Base-by-base conservation (phyloP, 2,797 vertebrate species). In the Oreochromis mossambicus region DNA sequence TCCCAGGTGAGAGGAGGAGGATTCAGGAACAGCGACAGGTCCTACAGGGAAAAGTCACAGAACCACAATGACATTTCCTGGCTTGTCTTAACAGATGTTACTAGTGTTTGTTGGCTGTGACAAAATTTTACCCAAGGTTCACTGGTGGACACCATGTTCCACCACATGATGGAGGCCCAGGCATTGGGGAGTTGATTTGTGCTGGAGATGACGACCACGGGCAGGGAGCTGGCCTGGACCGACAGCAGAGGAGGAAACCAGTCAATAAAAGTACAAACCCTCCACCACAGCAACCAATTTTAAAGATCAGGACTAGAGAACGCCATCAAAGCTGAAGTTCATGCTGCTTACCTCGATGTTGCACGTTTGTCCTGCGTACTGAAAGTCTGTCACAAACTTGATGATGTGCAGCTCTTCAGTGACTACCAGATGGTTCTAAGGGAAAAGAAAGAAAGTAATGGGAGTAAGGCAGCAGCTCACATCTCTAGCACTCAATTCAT, bases 161-260 rank as follows among this genome's bases (percentile, higher is more conserved):
- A 98, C 98, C 98, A 99, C 82, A 99, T 91, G 91, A 99, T 95
- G 5, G 98, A 97, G 78, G 97, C 98, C 98, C 98, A 99, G 77
- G 98, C 98, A 4, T 95, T 96, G 5, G 96, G 86, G 24, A 96
- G 85, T 94, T 98, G 98, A 90, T 82, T 96, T 36, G 95, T 96
- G 0, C 96, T 97, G 84, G 97, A 97, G 91, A 98, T 96, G 58
- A 98, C 97, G 12, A 98, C 96, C 51, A 98, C 81, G 0, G 98
- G 98, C 86, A 99, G 95, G 4, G 97, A 97, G 43, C 95, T 95
- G 21, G 96, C 96, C 98, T 99, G 89, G 17, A 84, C 8, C 63
- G 1, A 82, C 54, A 77, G 6, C 55, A 46, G 36, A 78, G 17
- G 41, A 77, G 24, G 9, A 61, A 12, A 80, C 1, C 26, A 2